phyloP scores from a whole-genome alignment of 2,113 vertebrate genomes.

The Hemiscyllium ocellatum region DNA sequence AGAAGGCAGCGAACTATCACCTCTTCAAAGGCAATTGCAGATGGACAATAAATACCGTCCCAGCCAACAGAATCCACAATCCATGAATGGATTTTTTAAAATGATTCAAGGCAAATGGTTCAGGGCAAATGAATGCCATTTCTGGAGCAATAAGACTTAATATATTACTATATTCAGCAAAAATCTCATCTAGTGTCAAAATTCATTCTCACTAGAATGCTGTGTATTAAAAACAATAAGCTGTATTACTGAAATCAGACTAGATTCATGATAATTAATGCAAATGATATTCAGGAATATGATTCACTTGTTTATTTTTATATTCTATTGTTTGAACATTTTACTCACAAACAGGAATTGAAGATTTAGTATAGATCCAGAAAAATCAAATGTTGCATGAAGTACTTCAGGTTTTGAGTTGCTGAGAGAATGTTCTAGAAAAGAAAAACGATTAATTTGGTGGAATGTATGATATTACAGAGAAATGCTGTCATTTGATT shows the following conservation, averaged over 20 bases:
- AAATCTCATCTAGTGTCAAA: not conserved
- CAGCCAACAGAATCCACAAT: too few species aligned
- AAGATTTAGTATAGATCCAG: not conserved
- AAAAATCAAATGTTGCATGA: not conserved
- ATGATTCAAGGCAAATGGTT: not conserved
- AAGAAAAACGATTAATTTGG: not conserved
- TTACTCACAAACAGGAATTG: not conserved
- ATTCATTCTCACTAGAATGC: not conserved
- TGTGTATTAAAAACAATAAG: not conserved
- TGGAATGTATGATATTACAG: not conserved
- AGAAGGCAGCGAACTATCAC: too few species aligned
- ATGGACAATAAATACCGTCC: too few species aligned
- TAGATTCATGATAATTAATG: not conserved
- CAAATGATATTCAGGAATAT: not conserved
- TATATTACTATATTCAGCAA: not conserved
- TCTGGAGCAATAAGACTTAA: not conserved
- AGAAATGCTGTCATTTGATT: not conserved
- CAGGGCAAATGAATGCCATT: not conserved
- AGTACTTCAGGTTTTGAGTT: not conserved
- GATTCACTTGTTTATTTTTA: not conserved
- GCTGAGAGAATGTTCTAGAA: not conserved
- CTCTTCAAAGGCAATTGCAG: too few species aligned
- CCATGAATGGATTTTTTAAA: too few species aligned
- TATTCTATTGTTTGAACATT: not conserved
- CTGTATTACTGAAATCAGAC: not conserved